Evolutionary conservation across 2,888 invertebrate genomes (phyloP).

Genomic region (Nomada ferruginata): DNA sequence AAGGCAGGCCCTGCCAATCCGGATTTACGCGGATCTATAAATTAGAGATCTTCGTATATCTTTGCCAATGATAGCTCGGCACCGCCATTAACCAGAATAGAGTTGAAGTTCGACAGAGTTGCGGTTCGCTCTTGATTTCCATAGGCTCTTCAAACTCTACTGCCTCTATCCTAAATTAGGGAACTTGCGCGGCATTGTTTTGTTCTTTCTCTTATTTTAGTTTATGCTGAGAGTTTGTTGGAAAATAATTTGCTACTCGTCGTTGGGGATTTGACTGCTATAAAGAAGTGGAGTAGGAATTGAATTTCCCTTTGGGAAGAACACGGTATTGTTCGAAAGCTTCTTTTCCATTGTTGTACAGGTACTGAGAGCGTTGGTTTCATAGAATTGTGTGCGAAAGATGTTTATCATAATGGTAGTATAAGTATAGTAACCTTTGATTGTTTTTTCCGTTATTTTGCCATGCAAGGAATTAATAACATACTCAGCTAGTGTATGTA

Average conservation of each 20-base stretch:
- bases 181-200: conserved; percentile 10
- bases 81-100: conserved; percentile 31
- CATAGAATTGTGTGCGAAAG: too few relatives aligned
- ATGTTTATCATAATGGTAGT: too few relatives aligned
- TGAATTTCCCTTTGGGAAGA: too few relatives aligned
- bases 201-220: neutral
- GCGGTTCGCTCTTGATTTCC: conserved; percentile 32
- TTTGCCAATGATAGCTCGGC: conserved; percentile 16
- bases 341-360: too few relatives aligned
- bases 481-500: too few relatives aligned
- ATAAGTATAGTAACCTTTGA: too few relatives aligned
- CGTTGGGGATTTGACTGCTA: neutral
- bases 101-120: conserved; percentile 8
- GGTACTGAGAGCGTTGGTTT: too few relatives aligned
- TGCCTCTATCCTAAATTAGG: conserved; percentile 18
- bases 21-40: conserved; percentile 49
- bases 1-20: conserved; percentile 33
- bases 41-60: conserved; percentile 52
- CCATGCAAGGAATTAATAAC: too few relatives aligned
- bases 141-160: conserved; percentile 30
- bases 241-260: neutral
- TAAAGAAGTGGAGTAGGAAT: too few relatives aligned
- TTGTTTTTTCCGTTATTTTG: too few relatives aligned
- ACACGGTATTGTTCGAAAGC: too few relatives aligned
- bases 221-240: neutral